phyloP scores from a whole-genome alignment of 2,113 vertebrate genomes.

The Corythaixoides concolor region DNA sequence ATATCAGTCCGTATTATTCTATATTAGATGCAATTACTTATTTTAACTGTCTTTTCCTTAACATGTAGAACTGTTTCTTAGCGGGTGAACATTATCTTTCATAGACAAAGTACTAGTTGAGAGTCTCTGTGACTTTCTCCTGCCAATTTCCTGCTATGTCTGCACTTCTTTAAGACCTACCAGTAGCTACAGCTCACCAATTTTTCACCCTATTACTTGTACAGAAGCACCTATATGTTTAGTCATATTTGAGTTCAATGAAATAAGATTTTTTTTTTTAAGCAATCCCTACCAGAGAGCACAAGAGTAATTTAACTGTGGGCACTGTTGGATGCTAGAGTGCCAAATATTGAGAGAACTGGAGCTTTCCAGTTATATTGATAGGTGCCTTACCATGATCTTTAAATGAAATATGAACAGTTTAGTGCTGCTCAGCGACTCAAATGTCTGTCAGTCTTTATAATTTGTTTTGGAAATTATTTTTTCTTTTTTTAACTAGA shows the following conservation, averaged over 20 bases:
- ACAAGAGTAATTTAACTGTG: not conserved
- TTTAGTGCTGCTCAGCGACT: not conserved
- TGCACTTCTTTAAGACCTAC: no score
- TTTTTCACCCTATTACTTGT: not conserved
- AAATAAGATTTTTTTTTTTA: not conserved
- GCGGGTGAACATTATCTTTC: not conserved
- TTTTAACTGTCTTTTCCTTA: not conserved
- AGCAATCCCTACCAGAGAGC: not conserved
- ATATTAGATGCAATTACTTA: not conserved
- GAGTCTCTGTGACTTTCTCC: not conserved
- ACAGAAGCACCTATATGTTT: not conserved
- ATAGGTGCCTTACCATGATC: not conserved
- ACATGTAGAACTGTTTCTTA: not conserved
- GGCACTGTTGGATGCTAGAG: not conserved
- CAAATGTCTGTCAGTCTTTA: not conserved
- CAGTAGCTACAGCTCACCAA: not conserved
- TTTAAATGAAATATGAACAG: not conserved
- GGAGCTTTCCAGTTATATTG: not conserved
- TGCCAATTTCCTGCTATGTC: not conserved
- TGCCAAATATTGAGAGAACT: not conserved
- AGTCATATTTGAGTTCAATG: not conserved
- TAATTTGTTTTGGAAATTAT: not conserved
- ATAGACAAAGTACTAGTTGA: not conserved
- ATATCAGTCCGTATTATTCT: not conserved
- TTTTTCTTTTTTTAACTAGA: not conserved